Evolutionary conservation across 2,888 invertebrate genomes (phyloP), one percentile per base, ranked within the genome.

Genomic region (Drosophila nr. perissopoda): DNA sequence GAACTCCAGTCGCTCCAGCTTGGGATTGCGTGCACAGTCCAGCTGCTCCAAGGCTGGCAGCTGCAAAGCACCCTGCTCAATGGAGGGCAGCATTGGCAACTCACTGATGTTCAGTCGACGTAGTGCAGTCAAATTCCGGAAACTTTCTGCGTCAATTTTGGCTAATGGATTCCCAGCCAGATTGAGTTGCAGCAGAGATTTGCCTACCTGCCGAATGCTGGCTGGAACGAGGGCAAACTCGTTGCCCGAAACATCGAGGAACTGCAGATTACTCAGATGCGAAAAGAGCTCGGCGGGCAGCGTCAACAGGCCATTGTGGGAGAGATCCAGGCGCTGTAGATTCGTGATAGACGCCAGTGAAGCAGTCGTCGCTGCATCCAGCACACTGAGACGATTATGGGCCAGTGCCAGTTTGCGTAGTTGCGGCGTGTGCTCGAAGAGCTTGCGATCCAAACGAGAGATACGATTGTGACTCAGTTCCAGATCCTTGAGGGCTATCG

Each of bases 361-460:
- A n/a, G 94, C 88, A 2, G 94, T 92, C 0, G 96, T 95, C 33
- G 94, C 94, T 51, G 93, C 93, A 85, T 96, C 96, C 34, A 96
- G 91, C 56, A 95, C 94, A 82, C 94, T 94, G 33, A 96, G 94
- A 13, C 94, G 94, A 82, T 96, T 96, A 82, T 95, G 94, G 88
- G 95, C 95, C 65, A 96, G 92, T 79, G 94, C 95, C 10, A 96
- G 91, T 73, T 94, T 94, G 25, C 94, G 94, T 82, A 96, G 86
- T 76, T 95, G 94, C 0, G 95, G 95, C 63, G 95, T 95, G 87
- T 95, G 95, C 88, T 95, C 94, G 88, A 96, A 96, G 42, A 95
- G 87, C 60, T 94, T 94, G 73, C 94, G 93, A 86, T 95, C 94
- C 78, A 96, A 89, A 5, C 95, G 95, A 82, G 95, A 94, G 61